These are phyloP conservation scores for Myathropa florea DNA, from an alignment of 2,888 invertebrate species.

Conservation along the genomic window DNA sequence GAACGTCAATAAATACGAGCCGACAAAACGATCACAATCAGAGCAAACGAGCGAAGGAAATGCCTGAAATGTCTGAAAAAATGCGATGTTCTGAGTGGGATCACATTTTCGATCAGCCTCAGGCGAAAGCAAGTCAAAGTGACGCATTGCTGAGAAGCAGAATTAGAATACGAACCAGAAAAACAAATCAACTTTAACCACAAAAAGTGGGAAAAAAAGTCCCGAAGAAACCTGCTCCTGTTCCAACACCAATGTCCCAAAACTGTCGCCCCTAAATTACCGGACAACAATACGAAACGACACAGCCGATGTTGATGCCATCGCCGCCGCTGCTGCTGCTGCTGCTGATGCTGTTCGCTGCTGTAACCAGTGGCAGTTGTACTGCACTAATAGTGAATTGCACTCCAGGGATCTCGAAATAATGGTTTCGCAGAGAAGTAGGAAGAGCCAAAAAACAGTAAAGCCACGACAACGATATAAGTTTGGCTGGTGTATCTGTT, in stretches of 20 bases:
- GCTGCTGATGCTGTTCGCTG: slow-evolving; percentile 10
- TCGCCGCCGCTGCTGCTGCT: slow-evolving; percentile 29
- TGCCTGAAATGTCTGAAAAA: background rate
- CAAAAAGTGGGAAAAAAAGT: background rate
- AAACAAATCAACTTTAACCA: slow-evolving; percentile 8
- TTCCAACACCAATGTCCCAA: slow-evolving; percentile 63
- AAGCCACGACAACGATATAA: slow-evolving; percentile 43
- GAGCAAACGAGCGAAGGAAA: background rate
- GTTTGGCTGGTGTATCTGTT: slow-evolving; percentile 35
- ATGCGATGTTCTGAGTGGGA: background rate
- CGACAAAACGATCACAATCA: background rate
- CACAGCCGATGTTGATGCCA: slow-evolving; percentile 24
- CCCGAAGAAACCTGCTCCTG: background rate
- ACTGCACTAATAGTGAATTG: slow-evolving; percentile 32
- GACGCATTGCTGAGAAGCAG: background rate
- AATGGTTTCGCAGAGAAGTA: slow-evolving; percentile 35
- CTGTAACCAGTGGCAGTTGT: background rate
- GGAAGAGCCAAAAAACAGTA: slow-evolving; percentile 43
- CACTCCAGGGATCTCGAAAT: slow-evolving; percentile 42
- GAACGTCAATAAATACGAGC: background rate
- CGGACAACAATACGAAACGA: slow-evolving; percentile 55
- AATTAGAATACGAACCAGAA: slow-evolving; percentile 17
- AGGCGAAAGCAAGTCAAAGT: background rate
- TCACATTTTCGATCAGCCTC: background rate
- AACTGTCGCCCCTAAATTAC: slow-evolving; percentile 66